Base-by-base conservation (phyloP, 2,888 invertebrate species). In the Drosophila vallismaia region DNA sequence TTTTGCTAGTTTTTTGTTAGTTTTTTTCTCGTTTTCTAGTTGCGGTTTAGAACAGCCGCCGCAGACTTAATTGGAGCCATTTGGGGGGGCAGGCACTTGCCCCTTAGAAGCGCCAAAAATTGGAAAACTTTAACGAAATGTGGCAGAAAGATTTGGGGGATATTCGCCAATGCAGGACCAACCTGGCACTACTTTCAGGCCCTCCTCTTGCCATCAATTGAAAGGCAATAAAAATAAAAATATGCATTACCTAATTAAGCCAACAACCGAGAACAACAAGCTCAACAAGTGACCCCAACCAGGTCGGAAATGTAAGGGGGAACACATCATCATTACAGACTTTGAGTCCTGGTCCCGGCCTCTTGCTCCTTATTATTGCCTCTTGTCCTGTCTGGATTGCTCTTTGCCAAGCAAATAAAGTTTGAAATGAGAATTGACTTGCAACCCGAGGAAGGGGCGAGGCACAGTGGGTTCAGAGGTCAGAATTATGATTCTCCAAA, bases 361-460 rank as follows among this genome's bases (percentile, higher is more conserved):
- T 8, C 10, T 14, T 40, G 12, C 5, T 33, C 10, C 10, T 7
- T 4, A 10, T 4, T 19, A 8, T 14, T 42, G 14, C 60, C 36
- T 40, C 10, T 58, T 48, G 19, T 46, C n/a, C 38, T 40, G 8
- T 40, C 31, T 29, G 29, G 40, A 31, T 48, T 48, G n/a, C 60
- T 40, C 40, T 33, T 33, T 19, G 57, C 59, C 40, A 75, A 58
- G 52, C 67, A 19, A 19, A 58, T 62, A 48, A 63, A 54, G 36
- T 36, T 24, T 48, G 46, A 54, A 76, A 79, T 68, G 67, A 57
- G 56, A 67, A 71, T 57, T 76, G 56, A 59, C 62, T 36, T 56
- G 33, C 14, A n/a, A 7, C 40, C 19, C 1, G 19, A 19, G 19
- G 19, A 19, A 2, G 19, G n/a, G 4, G 1, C 10, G 31, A 10